These are phyloP conservation scores for Trinorchestia longiramus DNA, from an alignment of 1,140 invertebrate species.

Conservation along the genomic window DNA sequence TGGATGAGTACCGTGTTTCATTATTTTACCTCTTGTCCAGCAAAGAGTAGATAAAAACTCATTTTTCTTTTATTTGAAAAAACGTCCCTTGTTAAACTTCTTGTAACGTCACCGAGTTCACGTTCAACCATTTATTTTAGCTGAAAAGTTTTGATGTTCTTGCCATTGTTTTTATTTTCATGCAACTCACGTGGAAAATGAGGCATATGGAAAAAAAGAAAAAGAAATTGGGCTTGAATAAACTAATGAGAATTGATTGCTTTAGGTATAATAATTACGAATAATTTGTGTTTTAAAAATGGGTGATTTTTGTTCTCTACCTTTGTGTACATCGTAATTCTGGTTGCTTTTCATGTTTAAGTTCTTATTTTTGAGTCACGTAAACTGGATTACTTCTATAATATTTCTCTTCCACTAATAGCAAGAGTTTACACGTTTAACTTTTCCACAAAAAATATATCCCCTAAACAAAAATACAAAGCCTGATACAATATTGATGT, in stretches of 20 bases:
- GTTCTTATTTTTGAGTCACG: background rate
- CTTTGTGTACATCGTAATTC: background rate
- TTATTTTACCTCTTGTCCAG: background rate
- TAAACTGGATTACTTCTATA: background rate
- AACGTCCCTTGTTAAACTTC: background rate
- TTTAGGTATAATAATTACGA: background rate
- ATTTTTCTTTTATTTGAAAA: background rate
- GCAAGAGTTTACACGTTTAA: background rate
- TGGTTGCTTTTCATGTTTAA: background rate
- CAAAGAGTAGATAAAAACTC: background rate
- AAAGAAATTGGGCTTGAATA: background rate
- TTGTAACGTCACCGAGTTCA: background rate
- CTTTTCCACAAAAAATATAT: background rate
- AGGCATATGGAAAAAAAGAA: background rate
- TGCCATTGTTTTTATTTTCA: background rate
- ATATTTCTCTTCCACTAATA: background rate
- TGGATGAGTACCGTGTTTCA: background rate
- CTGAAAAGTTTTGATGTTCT: background rate
- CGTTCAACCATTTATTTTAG: background rate
- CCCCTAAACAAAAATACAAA: background rate
- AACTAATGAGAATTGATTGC: background rate
- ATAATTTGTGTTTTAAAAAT: background rate
- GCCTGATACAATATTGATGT: background rate
- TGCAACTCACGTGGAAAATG: background rate
- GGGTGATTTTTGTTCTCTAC: background rate